Evolutionary conservation across 1,140 invertebrate species (phyloP).

Genomic region (Lepidurus apus): DNA sequence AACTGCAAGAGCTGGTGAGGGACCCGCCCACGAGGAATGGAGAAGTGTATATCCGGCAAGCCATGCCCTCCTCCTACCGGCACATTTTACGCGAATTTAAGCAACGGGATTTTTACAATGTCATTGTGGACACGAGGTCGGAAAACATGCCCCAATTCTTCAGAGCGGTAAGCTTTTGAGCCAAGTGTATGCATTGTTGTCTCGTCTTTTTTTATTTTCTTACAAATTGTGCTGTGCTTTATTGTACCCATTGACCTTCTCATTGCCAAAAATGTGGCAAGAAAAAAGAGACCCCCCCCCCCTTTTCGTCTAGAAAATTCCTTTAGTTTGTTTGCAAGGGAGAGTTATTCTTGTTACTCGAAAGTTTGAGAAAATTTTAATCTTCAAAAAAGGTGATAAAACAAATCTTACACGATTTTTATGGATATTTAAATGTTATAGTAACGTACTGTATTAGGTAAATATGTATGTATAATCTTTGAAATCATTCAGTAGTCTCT

Average conservation of each 20-base stretch:
- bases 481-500: too few species aligned
- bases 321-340: too few species aligned
- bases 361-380: too few species aligned
- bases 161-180: conserved; percentile 63
- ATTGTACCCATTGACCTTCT: background rate
- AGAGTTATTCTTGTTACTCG: too few species aligned
- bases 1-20: conserved; percentile 75
- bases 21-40: conserved; percentile 47
- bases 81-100: conserved; percentile 71
- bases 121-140: conserved; percentile 77
- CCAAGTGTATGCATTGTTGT: background rate
- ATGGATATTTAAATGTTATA: too few species aligned
- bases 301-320: too few species aligned
- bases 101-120: conserved; percentile 73
- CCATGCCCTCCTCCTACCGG: conserved; percentile 64
- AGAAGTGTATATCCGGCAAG: conserved; percentile 79
- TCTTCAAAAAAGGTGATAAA: too few species aligned
- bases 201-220: background rate
- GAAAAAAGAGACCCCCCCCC: too few species aligned
- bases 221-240: background rate
- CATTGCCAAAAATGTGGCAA: too few species aligned
- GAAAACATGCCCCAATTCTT: conserved; percentile 69
- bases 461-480: too few species aligned
- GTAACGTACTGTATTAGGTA: too few species aligned
- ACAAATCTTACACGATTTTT: too few species aligned